Base-by-base conservation (phyloP, 2,113 vertebrate species). In the Vanacampus margaritifer region DNA sequence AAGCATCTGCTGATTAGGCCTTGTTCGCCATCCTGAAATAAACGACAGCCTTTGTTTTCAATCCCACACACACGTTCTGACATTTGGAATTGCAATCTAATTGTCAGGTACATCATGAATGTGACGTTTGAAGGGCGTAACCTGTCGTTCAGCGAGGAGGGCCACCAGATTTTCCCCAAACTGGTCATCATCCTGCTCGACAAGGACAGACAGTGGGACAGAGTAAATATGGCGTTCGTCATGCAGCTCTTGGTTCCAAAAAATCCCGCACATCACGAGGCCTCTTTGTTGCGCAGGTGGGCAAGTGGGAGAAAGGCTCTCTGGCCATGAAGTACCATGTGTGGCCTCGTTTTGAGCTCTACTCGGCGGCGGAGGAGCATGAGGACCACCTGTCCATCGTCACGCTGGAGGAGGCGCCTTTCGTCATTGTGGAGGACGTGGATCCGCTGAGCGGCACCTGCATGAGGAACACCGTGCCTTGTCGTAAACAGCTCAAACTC, bases 161-260 rank as follows among this genome's bases (percentile, higher is more conserved):
- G 97, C 74, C 98, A 98, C 86, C 97, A 99, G 93, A 98, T 98
- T 95, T 96, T 98, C 75, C 97, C 97, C 11, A 98, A 98, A 82
- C 89, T 99, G 89, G 97, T 99, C 86, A 97, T 99, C 90, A 96
- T 98, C 82, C 94, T 99, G 76, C 91, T 99, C 59, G 95, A 95
- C 90, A 98, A 98, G 89, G 93, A 98, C 78, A 92, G 97, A 81
- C 94, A 95, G 48, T 98, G 96, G 95, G 96, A 98, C 84, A 88
- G 89, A 89, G 92, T 93, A 74, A 87, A 72, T 74, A 59, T 74
- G 32, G 43, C 32, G 12, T 73, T 24, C 60, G 14, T 45, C 56
- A 8, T 9, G 11, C 37, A 43, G 35, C 32, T 12, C n/a, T 28
- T 23, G 46, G 43, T 75, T 54, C 37, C n/a, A 16, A 67, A n/a